These are phyloP conservation scores for Drosophila obscura DNA, from an alignment of 1,140 invertebrate genomes.

Conservation along the genomic window DNA sequence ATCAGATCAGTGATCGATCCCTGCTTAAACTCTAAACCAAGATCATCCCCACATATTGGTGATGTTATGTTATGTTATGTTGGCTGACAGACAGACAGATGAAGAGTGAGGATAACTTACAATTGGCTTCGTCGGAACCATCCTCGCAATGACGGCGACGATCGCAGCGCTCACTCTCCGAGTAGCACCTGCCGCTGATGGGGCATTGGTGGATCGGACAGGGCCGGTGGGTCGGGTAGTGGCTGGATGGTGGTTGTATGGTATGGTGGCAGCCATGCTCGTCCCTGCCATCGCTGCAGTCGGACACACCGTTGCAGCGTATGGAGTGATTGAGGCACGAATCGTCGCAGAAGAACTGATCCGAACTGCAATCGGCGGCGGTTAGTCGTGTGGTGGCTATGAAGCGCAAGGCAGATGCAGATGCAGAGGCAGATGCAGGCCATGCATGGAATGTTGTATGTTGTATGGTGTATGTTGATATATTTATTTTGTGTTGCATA, in stretches of 20 bases:
- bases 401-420: conserved; percentile 10
- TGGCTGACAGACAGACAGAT: conserved; percentile 1
- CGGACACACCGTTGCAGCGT: conserved; percentile 84
- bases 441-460: conserved; percentile 30
- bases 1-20: no score
- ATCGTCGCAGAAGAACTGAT: conserved; percentile 84
- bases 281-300: conserved; percentile 85
- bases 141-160: conserved; percentile 86
- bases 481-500: conserved; percentile 11
- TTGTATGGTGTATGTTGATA: conserved; percentile 20
- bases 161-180: conserved; percentile 85
- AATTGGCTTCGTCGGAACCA: conserved; percentile 86
- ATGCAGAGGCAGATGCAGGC: background rate
- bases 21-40: no score
- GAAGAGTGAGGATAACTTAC: conserved; percentile 83
- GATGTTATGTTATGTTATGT: no score
- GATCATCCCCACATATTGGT: no score
- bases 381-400: conserved; percentile 64
- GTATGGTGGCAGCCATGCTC: conserved; percentile 80
- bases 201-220: conserved; percentile 77
- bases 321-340: conserved; percentile 83
- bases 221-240: conserved; percentile 22
- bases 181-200: conserved; percentile 75
- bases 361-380: conserved; percentile 83
- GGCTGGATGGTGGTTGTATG: conserved; percentile 8